These are phyloP conservation scores for Neuroterus valhalla DNA, from an alignment of 1,140 invertebrate species.

Conservation along the genomic window DNA sequence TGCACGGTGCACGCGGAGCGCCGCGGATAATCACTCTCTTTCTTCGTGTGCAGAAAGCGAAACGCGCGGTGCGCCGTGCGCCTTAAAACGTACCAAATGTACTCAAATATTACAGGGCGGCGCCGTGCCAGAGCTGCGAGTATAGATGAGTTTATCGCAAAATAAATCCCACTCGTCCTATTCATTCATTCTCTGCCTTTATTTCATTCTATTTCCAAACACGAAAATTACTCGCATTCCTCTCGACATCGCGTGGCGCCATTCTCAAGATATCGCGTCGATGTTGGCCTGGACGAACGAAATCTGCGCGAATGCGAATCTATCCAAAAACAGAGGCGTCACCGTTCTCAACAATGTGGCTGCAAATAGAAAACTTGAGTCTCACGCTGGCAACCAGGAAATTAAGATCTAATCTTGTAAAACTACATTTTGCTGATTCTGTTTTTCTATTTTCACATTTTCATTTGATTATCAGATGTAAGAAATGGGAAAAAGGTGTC, in stretches of 20 bases:
- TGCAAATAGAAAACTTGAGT: conserved; percentile 35
- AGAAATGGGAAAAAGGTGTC: too few relatives aligned
- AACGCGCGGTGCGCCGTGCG: too few relatives aligned
- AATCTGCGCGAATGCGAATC: neutral
- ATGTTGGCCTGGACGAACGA: conserved; percentile 33
- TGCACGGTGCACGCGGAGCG: too few relatives aligned
- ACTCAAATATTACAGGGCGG: too few relatives aligned
- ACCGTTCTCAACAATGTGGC: conserved; percentile 40
- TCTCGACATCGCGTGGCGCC: conserved; percentile 45
- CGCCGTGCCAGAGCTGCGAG: neutral
- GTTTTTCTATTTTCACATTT: too few relatives aligned
- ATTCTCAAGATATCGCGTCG: conserved; percentile 54
- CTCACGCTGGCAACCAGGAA: too few relatives aligned
- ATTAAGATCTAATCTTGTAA: too few relatives aligned
- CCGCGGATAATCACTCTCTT: too few relatives aligned
- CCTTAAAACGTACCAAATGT: too few relatives aligned
- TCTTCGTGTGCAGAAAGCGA: too few relatives aligned
- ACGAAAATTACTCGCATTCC: conserved; percentile 54
- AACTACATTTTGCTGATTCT: too few relatives aligned
- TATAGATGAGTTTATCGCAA: neutral
- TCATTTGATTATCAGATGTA: too few relatives aligned
- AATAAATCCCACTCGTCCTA: conserved; percentile 1
- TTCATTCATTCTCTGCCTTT: conserved; percentile 42
- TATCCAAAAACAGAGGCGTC: conserved; percentile 38
- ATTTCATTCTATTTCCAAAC: conserved; percentile 58